Base-by-base conservation (phyloP, 2,113 vertebrate genomes). In the Panthera leo region DNA sequence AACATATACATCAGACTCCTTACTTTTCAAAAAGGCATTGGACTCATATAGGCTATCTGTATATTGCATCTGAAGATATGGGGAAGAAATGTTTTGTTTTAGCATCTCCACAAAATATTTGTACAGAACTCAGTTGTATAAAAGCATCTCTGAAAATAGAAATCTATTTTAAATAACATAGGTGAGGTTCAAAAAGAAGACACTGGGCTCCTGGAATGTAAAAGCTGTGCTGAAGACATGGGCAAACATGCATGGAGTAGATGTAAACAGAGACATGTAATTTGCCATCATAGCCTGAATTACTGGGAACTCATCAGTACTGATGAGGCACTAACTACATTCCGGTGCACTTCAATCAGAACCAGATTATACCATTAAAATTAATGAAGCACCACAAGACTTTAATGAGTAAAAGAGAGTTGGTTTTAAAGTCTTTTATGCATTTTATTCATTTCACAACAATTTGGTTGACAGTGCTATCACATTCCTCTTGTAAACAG, bases 341-440 rank as follows among this genome's bases (percentile, higher is more conserved):
- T 97, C 97, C 97, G 97, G 97, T 98, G 97, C 87, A 75, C 97
- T 97, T 94, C 98, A 97, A 85, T 98, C 96, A 96, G 97, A 73
- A 63, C 89, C 84, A 80, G 93, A 97, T 95, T 97, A 96, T 68
- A 95, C 65, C 92, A 95, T 97, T 96, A 97, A 96, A 90, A 97
- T 97, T 96, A 97, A 97, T 80, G 94, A 98, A 94, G 96, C 80
- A 88, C 90, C 73, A 39, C 58, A 90, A 96, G 86, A 79, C 79
- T 78, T 84, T 95, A 97, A 97, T 97, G 97, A 97, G 80, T 95
- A 92, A 95, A 94, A 55, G 86, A 96, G 93, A 73, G 79, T 53
- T 90, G 91, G 71, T 88, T 73, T 75, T 85, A 79, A 95, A 96
- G 87, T 89, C 83, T 97, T 87, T 95, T 73, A 92, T 75, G 85